phyloP scores from a whole-genome alignment of 2,888 invertebrate species.

The Eumacrocentrus americanus region DNA sequence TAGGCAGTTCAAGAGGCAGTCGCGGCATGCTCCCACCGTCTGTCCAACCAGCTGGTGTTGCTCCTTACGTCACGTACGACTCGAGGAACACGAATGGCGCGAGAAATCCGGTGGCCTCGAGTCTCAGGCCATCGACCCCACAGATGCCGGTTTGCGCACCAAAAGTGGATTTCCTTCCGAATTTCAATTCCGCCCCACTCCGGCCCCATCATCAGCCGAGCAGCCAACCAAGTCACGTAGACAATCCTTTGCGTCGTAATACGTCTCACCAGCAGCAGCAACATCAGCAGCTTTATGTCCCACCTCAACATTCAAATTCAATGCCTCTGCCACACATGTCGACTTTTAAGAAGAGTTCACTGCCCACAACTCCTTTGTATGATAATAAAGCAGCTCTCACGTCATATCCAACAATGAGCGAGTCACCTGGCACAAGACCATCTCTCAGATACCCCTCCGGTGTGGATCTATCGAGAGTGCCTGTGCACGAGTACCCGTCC shows the following conservation, averaged over 20 bases:
- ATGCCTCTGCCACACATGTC: slow-evolving; percentile 54
- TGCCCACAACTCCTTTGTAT: slow-evolving; percentile 38
- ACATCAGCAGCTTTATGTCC: slow-evolving; percentile 43
- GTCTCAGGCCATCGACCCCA: slow-evolving; percentile 40
- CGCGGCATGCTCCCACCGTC: slow-evolving; percentile 47
- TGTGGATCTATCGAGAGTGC: slow-evolving; percentile 43
- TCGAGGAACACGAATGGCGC: slow-evolving; percentile 35
- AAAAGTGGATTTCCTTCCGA: slow-evolving; percentile 80
- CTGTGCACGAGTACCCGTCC: slow-evolving; percentile 47
- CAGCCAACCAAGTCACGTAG: slow-evolving; percentile 35
- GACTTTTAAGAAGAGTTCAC: slow-evolving; percentile 53
- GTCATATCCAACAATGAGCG: slow-evolving; percentile 27
- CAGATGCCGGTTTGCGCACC: slow-evolving; percentile 65
- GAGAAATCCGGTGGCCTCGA: slow-evolving; percentile 36
- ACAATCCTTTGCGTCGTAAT: slow-evolving; percentile 39
- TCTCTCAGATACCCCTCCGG: slow-evolving; percentile 41
- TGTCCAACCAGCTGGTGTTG: slow-evolving; percentile 48
- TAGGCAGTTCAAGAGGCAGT: slow-evolving; percentile 37
- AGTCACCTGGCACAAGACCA: slow-evolving; percentile 22
- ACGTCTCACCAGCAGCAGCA: slow-evolving; percentile 26
- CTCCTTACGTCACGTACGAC: slow-evolving; percentile 42
- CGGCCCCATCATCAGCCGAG: slow-evolving; percentile 46
- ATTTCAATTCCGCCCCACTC: slow-evolving; percentile 66
- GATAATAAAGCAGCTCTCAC: slow-evolving; percentile 32
- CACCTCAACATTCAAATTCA: slow-evolving; percentile 39